Evolutionary conservation across 2,113 vertebrate species (phyloP).

Genomic region (Sarotherodon lohbergeri): DNA sequence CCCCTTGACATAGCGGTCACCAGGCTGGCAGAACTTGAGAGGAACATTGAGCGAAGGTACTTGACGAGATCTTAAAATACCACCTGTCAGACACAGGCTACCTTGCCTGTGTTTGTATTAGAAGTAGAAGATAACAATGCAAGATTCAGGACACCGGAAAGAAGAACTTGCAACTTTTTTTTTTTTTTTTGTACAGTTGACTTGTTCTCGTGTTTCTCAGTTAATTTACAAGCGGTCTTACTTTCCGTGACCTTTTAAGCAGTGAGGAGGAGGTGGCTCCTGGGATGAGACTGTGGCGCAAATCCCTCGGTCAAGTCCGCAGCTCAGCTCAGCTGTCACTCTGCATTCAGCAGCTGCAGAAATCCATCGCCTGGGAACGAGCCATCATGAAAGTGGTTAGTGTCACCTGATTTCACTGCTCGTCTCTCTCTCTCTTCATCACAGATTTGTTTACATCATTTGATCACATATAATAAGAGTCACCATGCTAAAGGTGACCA

Average conservation of each 20-base stretch:
- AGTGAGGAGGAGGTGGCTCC: constrained; percentile 88
- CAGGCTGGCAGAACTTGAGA: constrained; percentile 94
- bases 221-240: constrained; percentile 51
- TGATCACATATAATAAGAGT: neutral
- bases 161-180: neutral
- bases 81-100: constrained; percentile 92
- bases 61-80: constrained; percentile 87
- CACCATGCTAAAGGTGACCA: neutral
- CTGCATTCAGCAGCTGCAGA: constrained; percentile 95
- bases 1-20: constrained; percentile 96
- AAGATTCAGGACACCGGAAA: neutral
- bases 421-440: neutral
- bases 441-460: neutral
- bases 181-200: neutral
- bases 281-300: constrained; percentile 89
- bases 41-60: constrained; percentile 98
- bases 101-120: constrained; percentile 66
- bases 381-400: constrained; percentile 98
- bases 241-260: neutral
- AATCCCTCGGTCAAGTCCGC: constrained; percentile 84
- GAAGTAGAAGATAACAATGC: neutral
- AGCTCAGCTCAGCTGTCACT: constrained; percentile 94
- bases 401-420: neutral
- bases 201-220: neutral
- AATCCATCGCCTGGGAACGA: constrained; percentile 93